A percentile compares a stretch with the other conserved stretches of the same genome.
Evolutionary conservation across 2,113 vertebrate species (phyloP).

Genomic region (Cynopterus brachyotis): DNA sequence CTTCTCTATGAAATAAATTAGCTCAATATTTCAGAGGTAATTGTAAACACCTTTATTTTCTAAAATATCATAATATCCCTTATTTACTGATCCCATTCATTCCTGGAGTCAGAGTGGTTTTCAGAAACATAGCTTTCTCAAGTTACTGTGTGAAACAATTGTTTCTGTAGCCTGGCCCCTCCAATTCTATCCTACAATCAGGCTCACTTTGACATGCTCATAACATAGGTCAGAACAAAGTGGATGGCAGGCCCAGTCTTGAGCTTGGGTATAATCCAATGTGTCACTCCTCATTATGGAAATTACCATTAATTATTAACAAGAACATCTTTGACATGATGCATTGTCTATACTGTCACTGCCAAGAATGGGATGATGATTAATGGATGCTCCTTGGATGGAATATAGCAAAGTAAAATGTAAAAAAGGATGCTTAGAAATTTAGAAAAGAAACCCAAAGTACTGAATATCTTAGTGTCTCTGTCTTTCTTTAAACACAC

Average conservation of each 20-base stretch:
- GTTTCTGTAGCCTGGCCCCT: neutral
- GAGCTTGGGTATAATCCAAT: neutral
- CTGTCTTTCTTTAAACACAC: neutral
- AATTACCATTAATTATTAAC: conserved; percentile 71
- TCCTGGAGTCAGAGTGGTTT: neutral
- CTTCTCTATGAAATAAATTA: neutral
- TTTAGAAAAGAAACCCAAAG: neutral
- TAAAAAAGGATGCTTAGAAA: neutral
- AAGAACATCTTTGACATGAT: conserved; percentile 51
- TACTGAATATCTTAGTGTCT: neutral
- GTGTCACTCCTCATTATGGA: conserved; percentile 44
- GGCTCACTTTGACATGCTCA: neutral
- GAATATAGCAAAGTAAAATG: neutral
- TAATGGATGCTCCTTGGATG: conserved; percentile 32
- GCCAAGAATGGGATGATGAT: conserved; percentile 50
- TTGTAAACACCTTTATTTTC: neutral
- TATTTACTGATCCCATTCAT: neutral
- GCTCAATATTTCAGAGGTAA: neutral
- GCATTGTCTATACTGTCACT: conserved; percentile 38
- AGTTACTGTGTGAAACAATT: neutral
- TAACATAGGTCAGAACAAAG: neutral
- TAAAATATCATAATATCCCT: neutral
- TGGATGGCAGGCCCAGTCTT: neutral
- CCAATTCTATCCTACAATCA: neutral
- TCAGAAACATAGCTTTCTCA: neutral